A percentile compares a stretch with the other conserved stretches of the same genome.
These are phyloP conservation scores for Pseudopodoces humilis DNA, from an alignment of 2,113 vertebrate species.

Conservation along the genomic window DNA sequence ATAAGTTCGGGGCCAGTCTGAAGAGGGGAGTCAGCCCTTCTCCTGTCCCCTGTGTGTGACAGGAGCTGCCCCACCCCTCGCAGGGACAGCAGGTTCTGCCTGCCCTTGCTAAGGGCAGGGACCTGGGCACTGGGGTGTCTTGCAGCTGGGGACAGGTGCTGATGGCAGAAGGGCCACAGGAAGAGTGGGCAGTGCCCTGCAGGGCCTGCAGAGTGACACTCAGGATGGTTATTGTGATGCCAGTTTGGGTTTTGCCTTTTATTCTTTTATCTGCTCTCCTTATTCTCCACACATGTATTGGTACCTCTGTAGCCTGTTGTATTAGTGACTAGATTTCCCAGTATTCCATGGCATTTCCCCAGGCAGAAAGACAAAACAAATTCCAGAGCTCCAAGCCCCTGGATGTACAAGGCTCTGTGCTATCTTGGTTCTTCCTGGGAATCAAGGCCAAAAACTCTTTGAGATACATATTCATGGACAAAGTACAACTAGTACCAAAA, in stretches of 20 bases:
- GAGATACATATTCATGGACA: neutral
- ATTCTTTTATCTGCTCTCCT: neutral
- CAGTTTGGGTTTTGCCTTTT: fast-evolving
- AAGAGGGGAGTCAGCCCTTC: neutral
- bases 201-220: neutral
- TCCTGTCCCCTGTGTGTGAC: fast-evolving
- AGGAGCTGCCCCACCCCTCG: neutral
- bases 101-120: neutral
- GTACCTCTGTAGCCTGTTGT: neutral
- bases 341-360: neutral
- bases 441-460: neutral
- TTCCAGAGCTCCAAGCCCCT: neutral
- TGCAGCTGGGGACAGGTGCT: neutral
- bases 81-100: neutral
- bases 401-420: no score
- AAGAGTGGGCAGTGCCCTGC: fast-evolving
- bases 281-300: fast-evolving
- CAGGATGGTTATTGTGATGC: neutral
- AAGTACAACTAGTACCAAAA: neutral
- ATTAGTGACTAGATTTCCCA: neutral
- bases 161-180: fast-evolving
- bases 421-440: neutral
- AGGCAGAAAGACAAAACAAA: neutral
- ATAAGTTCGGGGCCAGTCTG: neutral
- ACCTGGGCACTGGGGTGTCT: neutral